Evolutionary conservation across 2,888 invertebrate species (phyloP), one percentile per base, ranked within the genome.

Genomic region (Diadegma fenestrale): DNA sequence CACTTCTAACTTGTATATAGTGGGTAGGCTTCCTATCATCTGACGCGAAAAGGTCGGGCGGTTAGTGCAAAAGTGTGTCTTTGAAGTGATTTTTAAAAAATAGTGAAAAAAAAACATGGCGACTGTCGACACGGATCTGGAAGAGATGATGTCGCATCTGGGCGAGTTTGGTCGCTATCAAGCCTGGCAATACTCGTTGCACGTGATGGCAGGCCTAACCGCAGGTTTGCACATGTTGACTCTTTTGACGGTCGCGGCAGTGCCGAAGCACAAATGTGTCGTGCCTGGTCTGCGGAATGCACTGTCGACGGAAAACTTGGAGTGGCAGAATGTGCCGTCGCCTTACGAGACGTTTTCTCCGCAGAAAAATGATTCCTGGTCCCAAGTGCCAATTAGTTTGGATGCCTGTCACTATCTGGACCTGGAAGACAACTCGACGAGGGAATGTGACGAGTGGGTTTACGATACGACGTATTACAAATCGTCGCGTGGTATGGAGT

Each of bases 141-240:
- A 93, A 45, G 92, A 93, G 76, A 86, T 93, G 43, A 93, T 93
- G 93, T 86, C 90, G 0, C 91, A 93, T 77, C 86, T 93, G 26
- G 97, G 97, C 75, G 97, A 97, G 93, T 98, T 97, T 93, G 97
- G 97, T 73, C 96, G 96, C 90, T 97, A 97, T 93, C 98, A 98
- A 94, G 95, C 95, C 88, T 96, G 96, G 94, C 98, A 98, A 93
- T 97, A 97, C 92, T 94, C 96, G 61, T 95, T 98, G 0, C 97
- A 97, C 92, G 95, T 97, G 76, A 93, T 98, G 63, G 96, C 97
- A 10, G 97, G 96, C 0, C 94, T 97, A 89, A 97, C 97, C 0
- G 97, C 97, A 1, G 98, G 97, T 14, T 94, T 97, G 91, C 97
- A 98, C 92, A 97, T 98, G 97, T 93, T 98, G 86, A 96, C 97